Evolutionary conservation across 1,140 invertebrate genomes (phyloP), one percentile per base, ranked within the genome.

Genomic region (Scaptomyza hsui): DNA sequence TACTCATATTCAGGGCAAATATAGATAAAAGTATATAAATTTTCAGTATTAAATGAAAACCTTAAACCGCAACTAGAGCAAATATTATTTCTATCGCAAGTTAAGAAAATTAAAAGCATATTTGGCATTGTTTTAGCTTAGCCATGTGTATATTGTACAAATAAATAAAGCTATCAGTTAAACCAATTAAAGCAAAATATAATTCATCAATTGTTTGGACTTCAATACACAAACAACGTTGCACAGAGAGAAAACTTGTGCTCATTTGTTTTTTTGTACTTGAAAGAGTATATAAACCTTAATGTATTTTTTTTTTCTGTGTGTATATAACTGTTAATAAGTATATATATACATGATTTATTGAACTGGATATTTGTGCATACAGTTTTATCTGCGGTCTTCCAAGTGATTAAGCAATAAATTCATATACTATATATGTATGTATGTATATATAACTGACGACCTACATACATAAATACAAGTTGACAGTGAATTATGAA

Each of bases 351-450:
- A 67, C 70, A 74, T 85, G 81, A 86, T 86, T 88, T 81, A 78
- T 86, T 47, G 64, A 29, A 59, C 57, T 47, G 32, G 62, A 75
- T 55, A 52, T 63, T 29, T 9, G 56, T 55, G 51, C 49, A 45
- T n/a, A 39, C 75, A 72, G n/a, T 64, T 68, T 82, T 88, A 86
- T 86, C 82, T 88, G 65, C 48, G 75, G 67, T 72, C 78, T 86
- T 86, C 82, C 82, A 76, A 86, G 82, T 82, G 82, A 86, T 86
- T 86, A 88, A 82, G 78, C 82, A 86, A 86, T 82, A 86, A 88
- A 82, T 70, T 35, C 51, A 64, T 75, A 82, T 4, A 37, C n/a
- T n/a, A 37, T 4, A 37, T n/a, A 3, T n/a, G n/a, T 4, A 37
- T n/a, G 0, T n/a, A 35, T 2, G 4, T 4, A 35, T 4, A 35